A percentile compares a stretch with the other conserved stretches of the same genome.
These are phyloP conservation scores for Agelaius phoeniceus DNA, from an alignment of 2,113 vertebrate genomes.

Conservation along the genomic window DNA sequence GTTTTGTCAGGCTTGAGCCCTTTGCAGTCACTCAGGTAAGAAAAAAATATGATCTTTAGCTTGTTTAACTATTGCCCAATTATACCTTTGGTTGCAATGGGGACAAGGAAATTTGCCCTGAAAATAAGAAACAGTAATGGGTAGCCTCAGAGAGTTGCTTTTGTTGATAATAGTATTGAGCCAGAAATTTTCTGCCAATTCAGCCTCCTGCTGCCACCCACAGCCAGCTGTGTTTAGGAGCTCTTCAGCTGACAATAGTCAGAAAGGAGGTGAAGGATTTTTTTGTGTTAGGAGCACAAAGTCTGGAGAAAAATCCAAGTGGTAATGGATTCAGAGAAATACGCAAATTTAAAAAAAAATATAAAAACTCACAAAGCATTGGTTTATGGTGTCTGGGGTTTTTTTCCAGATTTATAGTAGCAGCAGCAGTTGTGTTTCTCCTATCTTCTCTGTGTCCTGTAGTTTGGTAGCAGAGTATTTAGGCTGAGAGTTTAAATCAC, in stretches of 20 bases:
- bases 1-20: neutral
- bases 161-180: neutral
- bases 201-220: conserved; percentile 57
- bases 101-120: neutral
- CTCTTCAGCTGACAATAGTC: neutral
- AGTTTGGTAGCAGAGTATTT: neutral
- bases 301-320: neutral
- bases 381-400: accelerated
- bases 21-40: neutral
- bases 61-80: neutral
- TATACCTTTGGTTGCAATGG: neutral
- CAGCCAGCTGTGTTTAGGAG: conserved; percentile 36
- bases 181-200: conserved; percentile 25
- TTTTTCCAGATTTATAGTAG: neutral
- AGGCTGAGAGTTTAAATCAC: neutral
- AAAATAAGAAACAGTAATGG: neutral
- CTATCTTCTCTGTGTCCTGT: neutral
- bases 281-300: neutral
- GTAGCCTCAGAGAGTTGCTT: neutral
- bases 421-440: neutral
- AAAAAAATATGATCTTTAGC: neutral
- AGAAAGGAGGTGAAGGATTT: neutral
- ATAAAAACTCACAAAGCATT: neutral
- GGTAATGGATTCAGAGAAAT: neutral
- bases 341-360: neutral